Conservation (phyloP, 2,113 vertebrate species). For the Etheostoma cragini region DNA sequence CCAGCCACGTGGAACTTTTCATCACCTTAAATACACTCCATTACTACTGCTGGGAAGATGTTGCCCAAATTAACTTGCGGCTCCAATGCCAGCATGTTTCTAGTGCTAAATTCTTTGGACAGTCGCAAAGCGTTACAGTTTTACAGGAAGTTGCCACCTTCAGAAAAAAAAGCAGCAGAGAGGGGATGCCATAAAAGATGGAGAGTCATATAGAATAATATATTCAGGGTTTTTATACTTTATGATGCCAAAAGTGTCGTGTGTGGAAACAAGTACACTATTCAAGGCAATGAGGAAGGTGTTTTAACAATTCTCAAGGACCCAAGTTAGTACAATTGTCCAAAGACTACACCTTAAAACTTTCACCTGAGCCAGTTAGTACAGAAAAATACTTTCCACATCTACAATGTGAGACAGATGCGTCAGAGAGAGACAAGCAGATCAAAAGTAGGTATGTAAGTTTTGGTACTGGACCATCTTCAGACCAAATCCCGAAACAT, state of each 20-base stretch:
- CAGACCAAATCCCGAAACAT: too few relatives aligned
- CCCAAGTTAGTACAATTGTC: not conserved
- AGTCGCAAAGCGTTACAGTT: slow-evolving; percentile 38
- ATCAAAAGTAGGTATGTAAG: too few relatives aligned
- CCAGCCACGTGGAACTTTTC: slow-evolving; percentile 50
- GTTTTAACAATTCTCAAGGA: not conserved
- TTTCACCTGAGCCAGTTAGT: not conserved
- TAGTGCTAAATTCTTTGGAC: slow-evolving; percentile 37
- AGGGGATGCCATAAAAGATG: slow-evolving; percentile 4
- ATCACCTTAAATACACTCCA: slow-evolving; percentile 63
- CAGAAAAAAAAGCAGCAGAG: slow-evolving; percentile 11
- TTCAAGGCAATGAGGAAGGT: slow-evolving; percentile 20
- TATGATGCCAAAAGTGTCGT: slow-evolving; percentile 1
- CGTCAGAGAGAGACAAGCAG: too few relatives aligned
- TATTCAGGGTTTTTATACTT: slow-evolving; percentile 11
- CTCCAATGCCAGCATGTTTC: slow-evolving; percentile 30
- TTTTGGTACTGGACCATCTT: too few relatives aligned
- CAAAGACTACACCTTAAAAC: not conserved
- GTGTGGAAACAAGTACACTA: slow-evolving; percentile 10
- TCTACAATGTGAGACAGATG: too few relatives aligned
- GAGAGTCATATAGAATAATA: slow-evolving; percentile 10
- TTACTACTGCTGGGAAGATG: slow-evolving; percentile 41
- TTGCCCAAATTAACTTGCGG: slow-evolving; percentile 44
- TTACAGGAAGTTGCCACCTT: slow-evolving; percentile 16
- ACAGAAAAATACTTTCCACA: too few relatives aligned